A percentile compares a stretch with the other conserved stretches of the same genome.
phyloP scores from a whole-genome alignment of 2,113 vertebrate genomes.

The Chascanopsetta lugubris region DNA sequence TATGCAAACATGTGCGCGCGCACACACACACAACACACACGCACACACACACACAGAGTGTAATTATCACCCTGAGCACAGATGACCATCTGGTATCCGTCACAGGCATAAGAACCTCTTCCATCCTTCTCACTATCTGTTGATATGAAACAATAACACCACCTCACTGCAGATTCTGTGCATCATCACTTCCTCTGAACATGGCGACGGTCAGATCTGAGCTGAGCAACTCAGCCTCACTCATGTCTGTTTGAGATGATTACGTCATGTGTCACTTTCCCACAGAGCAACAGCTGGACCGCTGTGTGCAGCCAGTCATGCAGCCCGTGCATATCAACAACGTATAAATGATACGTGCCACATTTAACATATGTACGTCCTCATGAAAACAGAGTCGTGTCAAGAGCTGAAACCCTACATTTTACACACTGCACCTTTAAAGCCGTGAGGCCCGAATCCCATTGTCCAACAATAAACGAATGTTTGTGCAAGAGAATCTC shows the following conservation, averaged over 20 bases:
- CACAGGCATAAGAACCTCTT: neutral
- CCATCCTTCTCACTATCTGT: conserved; percentile 26
- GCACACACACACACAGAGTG: neutral
- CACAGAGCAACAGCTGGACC: conserved; percentile 60
- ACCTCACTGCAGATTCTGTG: conserved; percentile 6
- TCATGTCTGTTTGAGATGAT: conserved; percentile 50
- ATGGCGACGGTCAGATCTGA: conserved; percentile 21
- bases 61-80: conserved; percentile 9
- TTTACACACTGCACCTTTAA: no score
- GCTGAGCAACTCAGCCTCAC: conserved; percentile 14
- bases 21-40: no score
- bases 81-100: conserved; percentile 14
- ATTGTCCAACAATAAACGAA: no score
- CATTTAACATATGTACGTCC: neutral
- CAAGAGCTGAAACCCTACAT: no score
- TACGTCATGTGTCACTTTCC: conserved; percentile 55
- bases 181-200: conserved; percentile 16
- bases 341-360: neutral
- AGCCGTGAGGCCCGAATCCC: no score
- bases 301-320: conserved; percentile 2
- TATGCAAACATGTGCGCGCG: no score
- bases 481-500: neutral
- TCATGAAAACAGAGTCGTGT: no score
- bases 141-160: neutral
- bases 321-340: conserved; percentile 22